A percentile compares a stretch with the other conserved stretches of the same genome.
Conservation (phyloP, 2,797 vertebrate genomes). For the Enteromius treurensis region DNA sequence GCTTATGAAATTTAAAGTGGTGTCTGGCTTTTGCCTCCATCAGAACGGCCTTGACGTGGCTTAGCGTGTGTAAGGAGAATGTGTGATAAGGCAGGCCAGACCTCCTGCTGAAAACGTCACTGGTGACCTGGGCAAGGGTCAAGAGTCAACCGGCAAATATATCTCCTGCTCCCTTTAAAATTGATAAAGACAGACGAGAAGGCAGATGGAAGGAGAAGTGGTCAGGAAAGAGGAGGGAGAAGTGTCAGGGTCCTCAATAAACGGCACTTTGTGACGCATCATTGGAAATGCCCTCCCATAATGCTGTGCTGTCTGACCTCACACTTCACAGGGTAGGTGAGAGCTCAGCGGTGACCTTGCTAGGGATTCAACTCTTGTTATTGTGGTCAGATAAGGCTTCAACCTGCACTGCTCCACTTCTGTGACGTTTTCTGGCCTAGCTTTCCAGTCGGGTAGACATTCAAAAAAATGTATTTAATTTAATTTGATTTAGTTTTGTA, state of each 20-base stretch:
- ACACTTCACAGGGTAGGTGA: constrained; percentile 50
- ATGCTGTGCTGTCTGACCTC: constrained; percentile 57
- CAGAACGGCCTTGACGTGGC: constrained; percentile 67
- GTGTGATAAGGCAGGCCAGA: constrained; percentile 62
- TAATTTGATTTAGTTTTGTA: neutral
- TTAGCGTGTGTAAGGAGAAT: constrained; percentile 63
- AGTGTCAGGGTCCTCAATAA: constrained; percentile 57
- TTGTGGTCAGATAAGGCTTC: neutral
- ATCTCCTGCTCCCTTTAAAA: constrained; percentile 61
- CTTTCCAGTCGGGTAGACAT: neutral
- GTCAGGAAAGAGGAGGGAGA: constrained; percentile 32
- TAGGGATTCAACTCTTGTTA: neutral
- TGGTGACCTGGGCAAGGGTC: constrained; percentile 64
- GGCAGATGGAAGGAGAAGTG: constrained; percentile 42
- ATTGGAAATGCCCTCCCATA: constrained; percentile 58
- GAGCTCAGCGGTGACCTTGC: constrained; percentile 51
- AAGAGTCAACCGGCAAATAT: constrained; percentile 65
- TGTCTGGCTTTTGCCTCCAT: constrained; percentile 69
- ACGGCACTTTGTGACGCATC: constrained; percentile 59
- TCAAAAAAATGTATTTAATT: neutral
- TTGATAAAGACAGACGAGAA: constrained; percentile 63
- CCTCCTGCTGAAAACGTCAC: constrained; percentile 56
- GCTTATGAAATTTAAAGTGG: constrained; percentile 72
- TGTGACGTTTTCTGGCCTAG: neutral
- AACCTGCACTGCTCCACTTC: neutral